Evolutionary conservation across 2,888 invertebrate species (phyloP).

Genomic region (Drosophila flavopinicola): DNA sequence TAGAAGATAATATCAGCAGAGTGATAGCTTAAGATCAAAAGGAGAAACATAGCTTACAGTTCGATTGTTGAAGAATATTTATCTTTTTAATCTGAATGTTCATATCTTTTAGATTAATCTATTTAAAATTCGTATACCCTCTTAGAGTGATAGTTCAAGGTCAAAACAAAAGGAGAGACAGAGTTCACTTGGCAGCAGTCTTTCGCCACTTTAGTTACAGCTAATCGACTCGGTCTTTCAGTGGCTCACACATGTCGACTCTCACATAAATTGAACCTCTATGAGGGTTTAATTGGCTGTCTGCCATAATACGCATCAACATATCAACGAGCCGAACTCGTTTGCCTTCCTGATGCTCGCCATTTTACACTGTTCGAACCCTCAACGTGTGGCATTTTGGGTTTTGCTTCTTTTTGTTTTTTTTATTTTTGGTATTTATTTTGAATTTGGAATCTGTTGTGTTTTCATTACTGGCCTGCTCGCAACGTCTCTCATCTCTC

Average conservation of each 20-base stretch:
- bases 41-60: too few relatives aligned
- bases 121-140: too few relatives aligned
- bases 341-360: constrained; percentile 44
- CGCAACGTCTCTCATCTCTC: constrained; percentile 23
- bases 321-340: constrained; percentile 48
- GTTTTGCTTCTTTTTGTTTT: constrained; percentile 29
- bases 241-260: constrained; percentile 59
- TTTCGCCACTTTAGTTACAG: constrained; percentile 18
- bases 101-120: too few relatives aligned
- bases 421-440: constrained; percentile 62
- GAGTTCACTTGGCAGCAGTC: background rate
- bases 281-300: constrained; percentile 73
- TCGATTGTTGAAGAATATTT: too few relatives aligned
- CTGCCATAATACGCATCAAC: constrained; percentile 60
- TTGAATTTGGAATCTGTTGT: constrained; percentile 69
- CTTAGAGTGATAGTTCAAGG: too few relatives aligned
- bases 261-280: constrained; percentile 70
- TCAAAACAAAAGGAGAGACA: background rate
- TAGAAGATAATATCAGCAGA: background rate
- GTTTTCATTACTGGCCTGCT: constrained; percentile 67
- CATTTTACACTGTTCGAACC: constrained; percentile 42
- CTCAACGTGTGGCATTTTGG: constrained; percentile 56
- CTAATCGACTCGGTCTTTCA: constrained; percentile 25
- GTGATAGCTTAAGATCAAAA: background rate
- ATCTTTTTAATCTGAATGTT: too few relatives aligned